Evolutionary conservation across 2,113 vertebrate genomes (phyloP).

Genomic region (Rhineura floridana): DNA sequence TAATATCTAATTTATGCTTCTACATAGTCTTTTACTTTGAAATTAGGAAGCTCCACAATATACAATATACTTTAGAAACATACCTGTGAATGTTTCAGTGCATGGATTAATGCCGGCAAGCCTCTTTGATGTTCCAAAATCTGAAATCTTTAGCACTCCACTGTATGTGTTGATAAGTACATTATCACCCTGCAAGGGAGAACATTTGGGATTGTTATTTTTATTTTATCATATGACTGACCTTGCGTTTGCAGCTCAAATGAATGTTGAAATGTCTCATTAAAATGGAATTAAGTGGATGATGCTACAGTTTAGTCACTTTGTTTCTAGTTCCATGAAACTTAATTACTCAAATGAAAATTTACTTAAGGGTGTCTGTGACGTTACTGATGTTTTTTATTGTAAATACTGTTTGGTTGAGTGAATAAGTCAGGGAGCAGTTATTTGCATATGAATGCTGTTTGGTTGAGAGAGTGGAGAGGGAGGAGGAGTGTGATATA

Average conservation of each 20-base stretch:
- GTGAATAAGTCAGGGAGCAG: too few species aligned
- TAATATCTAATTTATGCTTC: slow-evolving; percentile 10
- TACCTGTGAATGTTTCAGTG: slow-evolving; percentile 99
- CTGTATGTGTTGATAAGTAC: slow-evolving; percentile 99
- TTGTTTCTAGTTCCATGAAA: neutral
- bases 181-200: slow-evolving; percentile 89
- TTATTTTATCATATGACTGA: slow-evolving; percentile 36
- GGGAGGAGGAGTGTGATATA: too few species aligned
- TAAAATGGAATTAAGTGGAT: slow-evolving; percentile 28
- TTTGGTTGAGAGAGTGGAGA: too few species aligned
- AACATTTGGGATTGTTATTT: slow-evolving; percentile 52
- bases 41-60: slow-evolving; percentile 1
- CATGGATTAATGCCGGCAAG: slow-evolving; percentile 97
- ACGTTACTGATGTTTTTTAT: too few species aligned
- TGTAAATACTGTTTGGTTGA: too few species aligned
- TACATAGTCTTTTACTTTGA: neutral
- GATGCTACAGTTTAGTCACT: neutral
- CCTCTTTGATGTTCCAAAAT: slow-evolving; percentile 98
- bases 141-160: slow-evolving; percentile 97
- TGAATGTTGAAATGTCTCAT: slow-evolving; percentile 1
- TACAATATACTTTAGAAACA: slow-evolving; percentile 39
- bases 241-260: slow-evolving; percentile 28
- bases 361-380: neutral
- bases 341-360: slow-evolving; percentile 26
- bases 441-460: too few species aligned